These are phyloP conservation scores for Entosphenus tridentatus DNA, from an alignment of 2,113 vertebrate species.

Conservation along the genomic window DNA sequence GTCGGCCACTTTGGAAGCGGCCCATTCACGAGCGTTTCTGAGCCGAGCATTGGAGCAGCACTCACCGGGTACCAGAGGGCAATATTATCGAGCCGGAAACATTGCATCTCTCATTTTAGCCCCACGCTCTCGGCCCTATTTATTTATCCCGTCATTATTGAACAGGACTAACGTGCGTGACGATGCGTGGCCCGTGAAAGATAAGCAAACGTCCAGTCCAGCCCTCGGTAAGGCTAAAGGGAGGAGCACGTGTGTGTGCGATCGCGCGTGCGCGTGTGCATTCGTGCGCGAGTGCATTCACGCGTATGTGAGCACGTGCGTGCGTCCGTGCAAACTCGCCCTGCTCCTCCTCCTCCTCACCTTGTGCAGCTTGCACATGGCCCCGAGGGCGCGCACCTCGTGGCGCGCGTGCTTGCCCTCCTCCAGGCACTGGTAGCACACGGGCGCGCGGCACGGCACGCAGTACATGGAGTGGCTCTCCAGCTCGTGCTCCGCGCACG, in stretches of 20 bases:
- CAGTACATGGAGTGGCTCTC: constrained; percentile 99
- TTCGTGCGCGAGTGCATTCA: not conserved
- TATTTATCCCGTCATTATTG: too few species aligned
- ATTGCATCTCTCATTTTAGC: too few species aligned
- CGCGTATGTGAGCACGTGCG: not conserved
- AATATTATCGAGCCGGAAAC: too few species aligned
- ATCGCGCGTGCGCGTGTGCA: not conserved
- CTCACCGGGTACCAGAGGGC: too few species aligned
- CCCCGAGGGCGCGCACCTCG: constrained; percentile 83
- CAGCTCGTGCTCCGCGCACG: constrained; percentile 92
- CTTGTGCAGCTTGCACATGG: constrained; percentile 99
- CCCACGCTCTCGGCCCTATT: too few species aligned
- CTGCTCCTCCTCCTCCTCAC: constrained; percentile 22
- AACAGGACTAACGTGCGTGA: too few species aligned
- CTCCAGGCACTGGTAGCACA: constrained; percentile 94
- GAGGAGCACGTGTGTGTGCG: not conserved
- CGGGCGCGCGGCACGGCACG: constrained; percentile 77
- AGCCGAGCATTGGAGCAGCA: too few species aligned
- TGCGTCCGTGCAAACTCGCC: too few species aligned
- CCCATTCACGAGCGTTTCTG: too few species aligned
- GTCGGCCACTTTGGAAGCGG: too few species aligned
- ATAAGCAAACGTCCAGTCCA: too few species aligned
- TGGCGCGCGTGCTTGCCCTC: constrained; percentile 82
- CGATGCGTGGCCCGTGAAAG: too few species aligned
- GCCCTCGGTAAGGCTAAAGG: not conserved